A percentile compares a stretch with the other conserved stretches of the same genome.
Conservation (phyloP, 2,888 invertebrate genomes). For the Xanthorhoe spadicearia region DNA sequence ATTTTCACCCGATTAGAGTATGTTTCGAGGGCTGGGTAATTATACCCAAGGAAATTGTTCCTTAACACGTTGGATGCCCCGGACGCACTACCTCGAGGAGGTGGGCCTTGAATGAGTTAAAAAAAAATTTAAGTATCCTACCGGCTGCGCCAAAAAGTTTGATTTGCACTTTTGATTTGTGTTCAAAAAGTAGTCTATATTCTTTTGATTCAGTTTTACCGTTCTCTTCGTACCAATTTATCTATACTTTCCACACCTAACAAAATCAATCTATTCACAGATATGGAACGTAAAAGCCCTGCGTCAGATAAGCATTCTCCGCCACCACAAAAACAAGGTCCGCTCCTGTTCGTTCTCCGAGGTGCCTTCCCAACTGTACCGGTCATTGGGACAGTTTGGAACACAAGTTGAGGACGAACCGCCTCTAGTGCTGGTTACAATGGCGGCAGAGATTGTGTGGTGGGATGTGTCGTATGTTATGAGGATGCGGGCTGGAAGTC, state of each 20-base stretch:
- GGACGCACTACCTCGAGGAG: too few species aligned
- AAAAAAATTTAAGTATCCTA: neutral
- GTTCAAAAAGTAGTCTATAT: too few species aligned
- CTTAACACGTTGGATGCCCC: too few species aligned
- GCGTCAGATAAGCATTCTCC: constrained; percentile 68
- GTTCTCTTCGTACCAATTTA: neutral
- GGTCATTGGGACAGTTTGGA: constrained; percentile 47
- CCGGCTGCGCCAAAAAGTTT: constrained; percentile 1
- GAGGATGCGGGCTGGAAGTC: constrained; percentile 55
- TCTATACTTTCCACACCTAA: neutral
- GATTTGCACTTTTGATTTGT: too few species aligned
- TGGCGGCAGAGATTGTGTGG: constrained; percentile 85
- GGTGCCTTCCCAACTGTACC: constrained; percentile 65
- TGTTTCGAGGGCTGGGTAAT: too few species aligned
- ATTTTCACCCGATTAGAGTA: too few species aligned
- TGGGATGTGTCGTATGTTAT: constrained; percentile 81
- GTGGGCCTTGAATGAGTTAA: too few species aligned
- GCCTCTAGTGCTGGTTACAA: constrained; percentile 81
- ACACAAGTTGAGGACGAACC: constrained; percentile 59
- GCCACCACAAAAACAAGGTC: constrained; percentile 82
- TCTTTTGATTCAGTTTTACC: too few species aligned
- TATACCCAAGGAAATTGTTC: too few species aligned
- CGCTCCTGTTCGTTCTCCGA: constrained; percentile 83
- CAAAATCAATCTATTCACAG: constrained; percentile 52
- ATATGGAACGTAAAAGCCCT: constrained; percentile 78